These are phyloP conservation scores for Drosophila ananassae DNA, from an alignment of 1,140 invertebrate species.

Conservation along the genomic window DNA sequence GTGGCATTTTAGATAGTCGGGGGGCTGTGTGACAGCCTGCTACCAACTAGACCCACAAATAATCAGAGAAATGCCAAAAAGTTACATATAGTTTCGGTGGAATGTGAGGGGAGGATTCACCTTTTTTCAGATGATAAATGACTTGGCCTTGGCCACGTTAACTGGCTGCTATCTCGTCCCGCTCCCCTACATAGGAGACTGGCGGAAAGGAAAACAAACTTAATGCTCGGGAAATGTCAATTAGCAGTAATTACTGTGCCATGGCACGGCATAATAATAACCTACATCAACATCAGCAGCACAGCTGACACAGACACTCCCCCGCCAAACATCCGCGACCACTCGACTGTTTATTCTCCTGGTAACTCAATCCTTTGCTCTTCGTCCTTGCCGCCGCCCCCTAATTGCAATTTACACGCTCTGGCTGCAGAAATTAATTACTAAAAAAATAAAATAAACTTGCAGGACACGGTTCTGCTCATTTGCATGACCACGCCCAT, in stretches of 20 bases:
- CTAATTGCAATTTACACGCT: constrained; percentile 72
- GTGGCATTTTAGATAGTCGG: constrained; percentile 69
- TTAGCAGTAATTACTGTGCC: constrained; percentile 76
- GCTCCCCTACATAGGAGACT: neutral
- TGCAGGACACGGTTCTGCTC: constrained; percentile 33
- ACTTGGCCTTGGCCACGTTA: constrained; percentile 50
- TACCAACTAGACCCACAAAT: constrained; percentile 29
- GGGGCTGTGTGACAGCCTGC: constrained; percentile 23
- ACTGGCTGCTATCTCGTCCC: constrained; percentile 24
- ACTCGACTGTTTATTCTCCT: constrained; percentile 24
- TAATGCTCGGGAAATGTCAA: constrained; percentile 65
- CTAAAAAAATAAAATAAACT: constrained; percentile 44
- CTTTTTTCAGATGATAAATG: constrained; percentile 36
- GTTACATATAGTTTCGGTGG: constrained; percentile 4
- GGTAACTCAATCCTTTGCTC: constrained; percentile 56
- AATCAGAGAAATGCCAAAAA: constrained; percentile 35
- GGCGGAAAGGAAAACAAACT: constrained; percentile 22
- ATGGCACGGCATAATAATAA: constrained; percentile 65
- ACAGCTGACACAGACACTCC: constrained; percentile 18
- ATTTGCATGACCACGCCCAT: constrained; percentile 65
- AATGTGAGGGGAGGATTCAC: constrained; percentile 11
- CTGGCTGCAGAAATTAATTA: constrained; percentile 80
- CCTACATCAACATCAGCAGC: constrained; percentile 50
- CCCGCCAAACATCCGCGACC: neutral
- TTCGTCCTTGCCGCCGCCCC: constrained; percentile 22